A percentile compares a stretch with the other conserved stretches of the same genome.
phyloP scores from a whole-genome alignment of 2,888 invertebrate species.

The Patella ulyssiponensis region DNA sequence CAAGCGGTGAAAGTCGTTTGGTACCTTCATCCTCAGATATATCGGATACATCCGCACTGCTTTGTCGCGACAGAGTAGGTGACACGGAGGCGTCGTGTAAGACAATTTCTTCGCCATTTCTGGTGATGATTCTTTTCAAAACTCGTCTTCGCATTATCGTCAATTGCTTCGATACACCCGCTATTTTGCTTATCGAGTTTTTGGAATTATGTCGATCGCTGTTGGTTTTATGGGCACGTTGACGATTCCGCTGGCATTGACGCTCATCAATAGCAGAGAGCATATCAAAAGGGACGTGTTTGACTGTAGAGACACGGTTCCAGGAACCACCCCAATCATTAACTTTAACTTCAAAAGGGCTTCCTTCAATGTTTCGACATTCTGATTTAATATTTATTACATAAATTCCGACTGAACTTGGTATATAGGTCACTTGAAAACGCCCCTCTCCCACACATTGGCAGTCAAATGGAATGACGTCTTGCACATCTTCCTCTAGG shows the following conservation, averaged over 20 bases:
- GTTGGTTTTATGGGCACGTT: not conserved
- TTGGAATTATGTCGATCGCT: not conserved
- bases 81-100: conserved; percentile 51
- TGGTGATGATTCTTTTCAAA: conserved; percentile 57
- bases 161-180: conserved; percentile 41
- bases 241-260: conserved; percentile 1
- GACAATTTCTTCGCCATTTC: conserved; percentile 60
- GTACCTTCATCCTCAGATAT: conserved; percentile 38
- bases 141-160: conserved; percentile 61
- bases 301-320: conserved; percentile 34
- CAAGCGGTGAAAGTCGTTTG: not conserved
- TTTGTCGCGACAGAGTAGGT: conserved; percentile 50
- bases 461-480: conserved; percentile 56
- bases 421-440: conserved; percentile 61
- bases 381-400: conserved; percentile 56
- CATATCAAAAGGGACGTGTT: conserved; percentile 38
- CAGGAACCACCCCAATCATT: conserved; percentile 38
- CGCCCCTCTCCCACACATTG: conserved; percentile 58
- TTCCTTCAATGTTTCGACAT: conserved; percentile 55
- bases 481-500: conserved; percentile 38
- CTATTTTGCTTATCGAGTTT: conserved; percentile 16
- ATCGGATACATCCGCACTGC: conserved; percentile 52
- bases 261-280: conserved; percentile 27
- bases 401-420: conserved; percentile 58
- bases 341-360: conserved; percentile 61